A percentile compares a stretch with the other conserved stretches of the same genome.
Evolutionary conservation across 2,888 invertebrate species (phyloP).

Genomic region (Mesochorus sp.): DNA sequence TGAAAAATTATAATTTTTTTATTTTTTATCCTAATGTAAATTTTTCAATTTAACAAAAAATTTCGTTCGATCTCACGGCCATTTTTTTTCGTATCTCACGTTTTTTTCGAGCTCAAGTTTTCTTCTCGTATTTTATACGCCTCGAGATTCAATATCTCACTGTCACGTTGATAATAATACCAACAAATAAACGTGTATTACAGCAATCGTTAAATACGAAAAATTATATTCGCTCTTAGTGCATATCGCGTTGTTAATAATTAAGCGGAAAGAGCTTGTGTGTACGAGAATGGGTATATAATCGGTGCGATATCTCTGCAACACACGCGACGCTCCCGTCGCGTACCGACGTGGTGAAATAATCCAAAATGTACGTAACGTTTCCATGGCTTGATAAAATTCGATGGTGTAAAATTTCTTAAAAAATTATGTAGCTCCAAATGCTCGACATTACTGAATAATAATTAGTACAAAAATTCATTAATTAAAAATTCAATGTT

Average conservation of each 20-base stretch:
- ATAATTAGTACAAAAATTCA: conserved; percentile 9
- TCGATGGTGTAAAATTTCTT: neutral
- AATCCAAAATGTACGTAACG: neutral
- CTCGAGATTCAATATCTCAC: conserved; percentile 27
- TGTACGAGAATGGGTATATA: conserved; percentile 6
- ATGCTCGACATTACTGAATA: neutral
- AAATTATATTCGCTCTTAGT: conserved; percentile 50
- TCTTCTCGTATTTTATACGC: conserved; percentile 30
- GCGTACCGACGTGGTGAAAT: conserved; percentile 34
- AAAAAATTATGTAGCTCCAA: conserved; percentile 15
- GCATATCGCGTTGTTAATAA: conserved; percentile 42
- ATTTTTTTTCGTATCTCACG: conserved; percentile 13
- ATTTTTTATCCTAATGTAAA: neutral
- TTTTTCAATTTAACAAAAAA: conserved; percentile 5
- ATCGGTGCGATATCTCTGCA: conserved; percentile 37
- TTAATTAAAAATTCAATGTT: neutral
- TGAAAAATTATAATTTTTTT: neutral
- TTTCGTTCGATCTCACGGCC: conserved; percentile 4
- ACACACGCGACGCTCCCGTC: conserved; percentile 23
- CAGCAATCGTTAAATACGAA: conserved; percentile 33
- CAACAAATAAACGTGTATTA: conserved; percentile 49
- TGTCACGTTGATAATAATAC: conserved; percentile 33
- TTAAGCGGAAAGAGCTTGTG: conserved; percentile 18
- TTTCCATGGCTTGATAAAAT: neutral
- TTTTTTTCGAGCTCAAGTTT: conserved; percentile 42